Percentiles rank a stretch among this genome's conserved stretches.
phyloP scores from a whole-genome alignment of 2,888 invertebrate genomes.

The Lagria hirta region DNA sequence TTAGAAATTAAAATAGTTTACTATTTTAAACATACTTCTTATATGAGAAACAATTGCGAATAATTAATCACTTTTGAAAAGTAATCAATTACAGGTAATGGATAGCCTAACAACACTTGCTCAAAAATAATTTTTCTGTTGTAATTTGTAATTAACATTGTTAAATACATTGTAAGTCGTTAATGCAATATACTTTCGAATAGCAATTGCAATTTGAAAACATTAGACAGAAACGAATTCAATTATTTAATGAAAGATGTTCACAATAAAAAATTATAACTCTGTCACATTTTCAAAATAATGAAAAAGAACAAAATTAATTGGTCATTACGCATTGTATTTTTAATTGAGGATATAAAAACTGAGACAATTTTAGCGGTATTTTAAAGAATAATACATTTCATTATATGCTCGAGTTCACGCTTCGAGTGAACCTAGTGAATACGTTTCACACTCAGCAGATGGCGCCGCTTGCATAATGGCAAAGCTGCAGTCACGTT shows the following conservation, averaged over 20 bases:
- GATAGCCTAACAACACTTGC: constrained; percentile 28
- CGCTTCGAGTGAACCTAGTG: constrained; percentile 40
- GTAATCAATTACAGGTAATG: constrained; percentile 29
- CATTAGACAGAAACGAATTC: constrained; percentile 15
- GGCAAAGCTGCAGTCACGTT: constrained; percentile 10
- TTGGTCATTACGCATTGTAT: constrained; percentile 44
- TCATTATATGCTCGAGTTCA: constrained; percentile 47
- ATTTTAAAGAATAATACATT: constrained; percentile 48
- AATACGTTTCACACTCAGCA: constrained; percentile 39
- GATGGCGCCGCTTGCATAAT: constrained; percentile 35
- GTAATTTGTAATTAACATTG: constrained; percentile 27
- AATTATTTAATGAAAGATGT: constrained; percentile 17
- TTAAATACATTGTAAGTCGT: constrained; percentile 16
- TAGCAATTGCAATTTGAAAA: constrained; percentile 10
- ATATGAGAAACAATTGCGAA: constrained; percentile 25
- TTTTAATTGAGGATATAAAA: constrained; percentile 45
- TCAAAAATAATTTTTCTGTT: constrained; percentile 27
- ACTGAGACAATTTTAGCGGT: constrained; percentile 47
- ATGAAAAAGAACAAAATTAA: constrained; percentile 32
- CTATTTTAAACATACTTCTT: constrained; percentile 19
- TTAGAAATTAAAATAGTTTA: constrained; percentile 19
- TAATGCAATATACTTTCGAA: constrained; percentile 4
- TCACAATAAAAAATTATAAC: constrained; percentile 24
- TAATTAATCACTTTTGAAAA: constrained; percentile 28
- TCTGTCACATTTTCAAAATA: constrained; percentile 33